A percentile compares a stretch with the other conserved stretches of the same genome.
phyloP scores from a whole-genome alignment of 2,888 invertebrate genomes.

The Sesia apiformis region DNA sequence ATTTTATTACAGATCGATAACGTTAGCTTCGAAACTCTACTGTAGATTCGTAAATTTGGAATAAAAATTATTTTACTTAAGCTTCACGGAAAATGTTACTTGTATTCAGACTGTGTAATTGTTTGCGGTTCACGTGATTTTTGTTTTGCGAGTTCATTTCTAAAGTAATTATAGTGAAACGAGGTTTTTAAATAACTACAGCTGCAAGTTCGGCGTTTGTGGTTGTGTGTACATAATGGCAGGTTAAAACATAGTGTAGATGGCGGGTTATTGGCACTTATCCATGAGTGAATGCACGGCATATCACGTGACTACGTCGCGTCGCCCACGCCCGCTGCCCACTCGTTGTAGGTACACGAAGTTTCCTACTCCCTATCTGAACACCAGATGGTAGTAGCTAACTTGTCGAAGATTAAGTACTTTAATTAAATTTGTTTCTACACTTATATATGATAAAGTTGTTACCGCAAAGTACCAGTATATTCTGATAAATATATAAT shows the following conservation, averaged over 20 bases:
- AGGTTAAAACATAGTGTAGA: conserved; percentile 36
- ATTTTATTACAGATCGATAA: conserved; percentile 48
- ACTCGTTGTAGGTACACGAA: not conserved
- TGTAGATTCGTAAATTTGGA: no score
- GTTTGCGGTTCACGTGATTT: no score
- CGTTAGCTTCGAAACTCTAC: conserved; percentile 33
- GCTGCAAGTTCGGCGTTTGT: conserved; percentile 23
- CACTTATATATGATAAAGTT: no score
- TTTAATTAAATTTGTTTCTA: not conserved
- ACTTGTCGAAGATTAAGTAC: not conserved
- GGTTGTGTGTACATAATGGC: conserved; percentile 26
- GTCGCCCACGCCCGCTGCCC: not conserved
- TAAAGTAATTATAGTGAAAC: conserved; percentile 38
- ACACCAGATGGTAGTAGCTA: not conserved
- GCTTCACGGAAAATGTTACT: no score
- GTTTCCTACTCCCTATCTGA: not conserved
- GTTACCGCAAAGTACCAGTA: no score
- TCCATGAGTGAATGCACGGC: conserved; percentile 44
- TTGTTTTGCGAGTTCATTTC: no score
- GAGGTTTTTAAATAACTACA: conserved; percentile 37
- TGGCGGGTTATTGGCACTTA: conserved; percentile 41
- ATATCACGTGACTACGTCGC: conserved; percentile 48
- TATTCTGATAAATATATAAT: no score
- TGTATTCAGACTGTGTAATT: no score
- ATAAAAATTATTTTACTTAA: no score